Evolutionary conservation across 2,113 vertebrate genomes (phyloP).

Genomic region (Nettapus auritus): DNA sequence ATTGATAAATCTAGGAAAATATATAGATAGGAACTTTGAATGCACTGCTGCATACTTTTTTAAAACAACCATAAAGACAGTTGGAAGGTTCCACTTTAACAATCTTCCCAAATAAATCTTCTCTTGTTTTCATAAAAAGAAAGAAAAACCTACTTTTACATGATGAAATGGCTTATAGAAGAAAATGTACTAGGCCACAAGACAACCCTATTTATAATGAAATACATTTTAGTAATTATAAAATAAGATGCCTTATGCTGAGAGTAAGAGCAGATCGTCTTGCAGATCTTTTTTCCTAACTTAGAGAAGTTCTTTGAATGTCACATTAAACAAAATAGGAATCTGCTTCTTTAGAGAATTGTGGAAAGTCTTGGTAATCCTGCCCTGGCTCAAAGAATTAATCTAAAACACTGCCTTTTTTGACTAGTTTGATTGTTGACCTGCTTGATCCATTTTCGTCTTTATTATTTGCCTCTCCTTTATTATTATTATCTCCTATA

Average conservation of each 20-base stretch:
- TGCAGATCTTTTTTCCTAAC: background rate
- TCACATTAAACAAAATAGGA: background rate
- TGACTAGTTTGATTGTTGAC: background rate
- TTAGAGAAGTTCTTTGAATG: background rate
- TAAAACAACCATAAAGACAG: background rate
- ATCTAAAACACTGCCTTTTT: background rate
- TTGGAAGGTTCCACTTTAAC: background rate
- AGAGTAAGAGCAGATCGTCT: background rate
- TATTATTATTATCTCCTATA: too few relatives aligned
- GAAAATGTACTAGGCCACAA: background rate
- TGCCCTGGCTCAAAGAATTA: background rate
- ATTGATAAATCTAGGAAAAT: slow-evolving; percentile 13
- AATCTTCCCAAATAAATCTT: background rate
- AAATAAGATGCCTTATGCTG: background rate
- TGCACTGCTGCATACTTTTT: background rate
- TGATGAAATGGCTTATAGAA: background rate
- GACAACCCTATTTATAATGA: background rate
- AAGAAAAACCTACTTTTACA: background rate
- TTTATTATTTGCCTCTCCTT: background rate
- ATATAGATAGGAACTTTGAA: slow-evolving; percentile 30
- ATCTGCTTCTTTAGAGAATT: background rate
- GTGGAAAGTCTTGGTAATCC: background rate
- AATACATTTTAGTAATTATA: background rate
- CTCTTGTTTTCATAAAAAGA: background rate
- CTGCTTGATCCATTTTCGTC: background rate